phyloP scores from a whole-genome alignment of 2,888 invertebrate genomes.

The Acleris sparsana region DNA sequence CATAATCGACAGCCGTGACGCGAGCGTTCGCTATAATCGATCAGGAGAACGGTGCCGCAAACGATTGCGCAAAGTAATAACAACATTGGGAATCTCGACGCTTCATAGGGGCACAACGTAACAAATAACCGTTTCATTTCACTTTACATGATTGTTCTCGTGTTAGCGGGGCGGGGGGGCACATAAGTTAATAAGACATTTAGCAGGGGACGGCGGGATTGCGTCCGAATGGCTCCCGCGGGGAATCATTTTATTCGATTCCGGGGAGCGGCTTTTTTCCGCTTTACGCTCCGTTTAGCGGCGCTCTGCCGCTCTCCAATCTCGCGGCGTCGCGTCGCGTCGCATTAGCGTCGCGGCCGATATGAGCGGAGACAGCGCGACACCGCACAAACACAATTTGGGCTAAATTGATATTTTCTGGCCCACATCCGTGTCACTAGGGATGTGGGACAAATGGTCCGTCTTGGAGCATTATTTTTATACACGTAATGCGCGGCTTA shows the following conservation, averaged over 20 bases:
- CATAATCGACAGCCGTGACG: background rate
- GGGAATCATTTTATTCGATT: conserved; percentile 90
- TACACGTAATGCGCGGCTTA: background rate
- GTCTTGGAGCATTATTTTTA: conserved; percentile 2
- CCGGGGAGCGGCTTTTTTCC: conserved; percentile 82
- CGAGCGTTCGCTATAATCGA: conserved; percentile 39
- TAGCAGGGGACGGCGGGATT: conserved; percentile 84
- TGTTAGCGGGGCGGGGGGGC: conserved; percentile 69
- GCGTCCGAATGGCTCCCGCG: conserved; percentile 88
- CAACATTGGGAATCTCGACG: conserved; percentile 64
- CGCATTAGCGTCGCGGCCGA: conserved; percentile 59
- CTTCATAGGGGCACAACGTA: conserved; percentile 77
- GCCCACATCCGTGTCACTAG: conserved; percentile 51
- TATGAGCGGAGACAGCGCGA: conserved; percentile 60
- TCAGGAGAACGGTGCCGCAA: conserved; percentile 59
- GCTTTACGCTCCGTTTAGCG: conserved; percentile 81
- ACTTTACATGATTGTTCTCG: conserved; percentile 84
- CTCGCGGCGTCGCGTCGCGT: conserved; percentile 53
- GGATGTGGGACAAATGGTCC: conserved; percentile 48
- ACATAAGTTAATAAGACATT: conserved; percentile 84
- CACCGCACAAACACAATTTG: conserved; percentile 56
- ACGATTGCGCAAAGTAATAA: conserved; percentile 69
- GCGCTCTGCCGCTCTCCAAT: conserved; percentile 54
- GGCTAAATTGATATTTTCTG: conserved; percentile 51
- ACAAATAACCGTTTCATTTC: conserved; percentile 84